Percentiles rank a stretch among this genome's conserved stretches.
These are phyloP conservation scores for Calosoma granatense DNA, from an alignment of 1,140 invertebrate species.

Conservation along the genomic window DNA sequence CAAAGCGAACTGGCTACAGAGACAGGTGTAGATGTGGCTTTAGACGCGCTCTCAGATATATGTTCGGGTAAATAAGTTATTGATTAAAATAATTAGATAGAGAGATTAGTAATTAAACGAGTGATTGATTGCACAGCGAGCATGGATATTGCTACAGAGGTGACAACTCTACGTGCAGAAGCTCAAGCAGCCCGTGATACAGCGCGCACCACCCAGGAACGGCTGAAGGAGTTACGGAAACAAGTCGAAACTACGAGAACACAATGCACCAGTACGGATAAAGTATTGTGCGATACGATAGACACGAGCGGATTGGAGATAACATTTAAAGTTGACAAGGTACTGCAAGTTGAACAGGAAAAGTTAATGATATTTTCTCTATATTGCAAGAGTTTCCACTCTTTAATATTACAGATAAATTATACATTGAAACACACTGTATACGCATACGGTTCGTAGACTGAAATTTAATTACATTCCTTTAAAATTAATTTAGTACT, in stretches of 20 bases:
- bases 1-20: slow-evolving; percentile 49
- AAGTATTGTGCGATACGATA: slow-evolving; percentile 52
- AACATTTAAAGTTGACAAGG: slow-evolving; percentile 21
- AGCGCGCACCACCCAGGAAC: slow-evolving; percentile 18
- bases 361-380: no score
- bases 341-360: no score
- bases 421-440: no score
- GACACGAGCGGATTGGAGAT: slow-evolving; percentile 45
- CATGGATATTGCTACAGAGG: slow-evolving; percentile 38
- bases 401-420: no score
- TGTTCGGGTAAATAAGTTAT: background rate
- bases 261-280: slow-evolving; percentile 46
- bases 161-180: slow-evolving; percentile 41
- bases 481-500: no score
- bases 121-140: slow-evolving; percentile 32
- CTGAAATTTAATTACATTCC: no score
- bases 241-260: slow-evolving; percentile 47
- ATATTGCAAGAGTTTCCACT: no score
- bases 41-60: slow-evolving; percentile 42
- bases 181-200: slow-evolving; percentile 18
- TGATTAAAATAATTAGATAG: no score
- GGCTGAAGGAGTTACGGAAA: slow-evolving; percentile 39
- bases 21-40: slow-evolving; percentile 52
- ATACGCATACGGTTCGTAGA: no score
- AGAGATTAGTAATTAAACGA: no score